Percentiles rank a stretch among this genome's conserved stretches.
phyloP scores from a whole-genome alignment of 2,797 vertebrate genomes.

The Gila robusta region DNA sequence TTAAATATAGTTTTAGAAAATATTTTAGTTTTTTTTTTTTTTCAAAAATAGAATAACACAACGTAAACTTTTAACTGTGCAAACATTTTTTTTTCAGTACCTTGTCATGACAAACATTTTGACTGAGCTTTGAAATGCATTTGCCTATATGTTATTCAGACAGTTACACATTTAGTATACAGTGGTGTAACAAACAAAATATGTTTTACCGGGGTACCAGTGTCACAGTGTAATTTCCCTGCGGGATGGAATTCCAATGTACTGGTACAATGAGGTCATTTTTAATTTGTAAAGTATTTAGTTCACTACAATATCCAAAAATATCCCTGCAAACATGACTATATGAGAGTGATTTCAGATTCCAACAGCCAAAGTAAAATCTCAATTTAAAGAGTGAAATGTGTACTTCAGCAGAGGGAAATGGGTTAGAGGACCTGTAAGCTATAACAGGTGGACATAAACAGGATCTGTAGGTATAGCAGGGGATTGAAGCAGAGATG shows the following conservation, averaged over 20 bases:
- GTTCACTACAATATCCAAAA: neutral
- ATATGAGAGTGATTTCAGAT: neutral
- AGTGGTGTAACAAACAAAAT: too few species aligned
- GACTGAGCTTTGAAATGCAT: too few species aligned
- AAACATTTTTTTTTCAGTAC: too few species aligned
- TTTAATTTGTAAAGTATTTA: neutral
- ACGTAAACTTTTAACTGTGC: too few species aligned
- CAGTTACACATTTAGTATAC: too few species aligned
- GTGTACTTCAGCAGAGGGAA: neutral
- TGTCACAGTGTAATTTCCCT: neutral
- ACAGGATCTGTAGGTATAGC: neutral
- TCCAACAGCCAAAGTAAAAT: neutral
- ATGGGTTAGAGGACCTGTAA: neutral
- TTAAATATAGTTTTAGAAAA: too few species aligned
- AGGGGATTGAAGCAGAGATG: neutral
- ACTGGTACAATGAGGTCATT: too few species aligned
- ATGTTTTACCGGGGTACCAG: neutral
- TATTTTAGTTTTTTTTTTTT: too few species aligned
- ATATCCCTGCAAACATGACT: neutral
- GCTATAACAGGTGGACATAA: neutral
- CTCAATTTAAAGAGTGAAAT: neutral
- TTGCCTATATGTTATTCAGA: too few species aligned
- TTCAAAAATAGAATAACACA: too few species aligned
- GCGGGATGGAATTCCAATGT: neutral
- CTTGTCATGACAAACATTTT: too few species aligned